Conservation (phyloP, 2,797 vertebrate genomes). For the Propithecus deckenii region DNA sequence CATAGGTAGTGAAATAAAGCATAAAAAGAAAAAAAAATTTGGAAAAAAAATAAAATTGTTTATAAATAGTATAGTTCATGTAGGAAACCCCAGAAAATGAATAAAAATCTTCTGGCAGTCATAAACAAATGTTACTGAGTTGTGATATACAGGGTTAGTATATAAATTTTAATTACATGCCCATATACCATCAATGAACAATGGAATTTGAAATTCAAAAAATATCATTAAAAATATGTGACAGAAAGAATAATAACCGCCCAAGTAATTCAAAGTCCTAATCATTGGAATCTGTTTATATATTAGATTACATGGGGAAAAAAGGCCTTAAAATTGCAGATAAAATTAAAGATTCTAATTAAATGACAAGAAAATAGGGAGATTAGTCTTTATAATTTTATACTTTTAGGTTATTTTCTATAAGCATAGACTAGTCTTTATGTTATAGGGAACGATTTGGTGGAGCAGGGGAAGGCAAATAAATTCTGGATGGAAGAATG, state of each 20-base stretch:
- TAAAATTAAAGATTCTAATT: not conserved
- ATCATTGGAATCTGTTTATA: not conserved
- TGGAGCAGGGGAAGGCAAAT: not conserved
- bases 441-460: not conserved
- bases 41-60: not conserved
- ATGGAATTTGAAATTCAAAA: not conserved
- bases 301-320: not conserved
- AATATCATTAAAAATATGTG: not conserved
- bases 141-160: not conserved
- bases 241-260: not conserved
- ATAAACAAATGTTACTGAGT: not conserved
- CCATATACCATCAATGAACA: not conserved
- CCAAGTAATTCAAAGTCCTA: not conserved
- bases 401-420: slow-evolving; percentile 38
- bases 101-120: not conserved
- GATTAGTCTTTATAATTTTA: slow-evolving; percentile 55
- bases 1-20: not conserved
- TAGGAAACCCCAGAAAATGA: not conserved
- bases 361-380: not conserved
- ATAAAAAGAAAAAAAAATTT: not conserved
- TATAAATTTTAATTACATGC: not conserved
- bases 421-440: not conserved
- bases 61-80: not conserved
- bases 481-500: not conserved
- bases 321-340: not conserved